Evolutionary conservation across 2,113 vertebrate genomes (phyloP).

Genomic region (Platysteira castanea): DNA sequence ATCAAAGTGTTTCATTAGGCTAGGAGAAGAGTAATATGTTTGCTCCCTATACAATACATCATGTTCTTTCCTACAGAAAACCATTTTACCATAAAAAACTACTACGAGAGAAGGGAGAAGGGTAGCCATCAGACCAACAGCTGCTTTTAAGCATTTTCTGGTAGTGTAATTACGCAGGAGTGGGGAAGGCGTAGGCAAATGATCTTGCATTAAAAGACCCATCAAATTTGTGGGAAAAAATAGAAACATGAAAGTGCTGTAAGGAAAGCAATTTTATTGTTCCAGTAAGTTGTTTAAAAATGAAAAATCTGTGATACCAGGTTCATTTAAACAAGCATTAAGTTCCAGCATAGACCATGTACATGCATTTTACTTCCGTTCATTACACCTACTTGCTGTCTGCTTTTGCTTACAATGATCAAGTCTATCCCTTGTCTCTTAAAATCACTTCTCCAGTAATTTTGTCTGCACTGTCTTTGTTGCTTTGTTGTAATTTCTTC

Average conservation of each 20-base stretch:
- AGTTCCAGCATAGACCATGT: background rate
- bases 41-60: background rate
- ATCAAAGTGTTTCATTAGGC: background rate
- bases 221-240: background rate
- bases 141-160: background rate
- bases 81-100: background rate
- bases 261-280: background rate
- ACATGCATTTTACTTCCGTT: background rate
- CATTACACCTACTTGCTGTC: background rate
- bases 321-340: background rate
- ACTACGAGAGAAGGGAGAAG: background rate
- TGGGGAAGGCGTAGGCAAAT: background rate
- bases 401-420: background rate
- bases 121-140: background rate
- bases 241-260: background rate
- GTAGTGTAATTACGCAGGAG: rapidly evolving
- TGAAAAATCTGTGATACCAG: background rate
- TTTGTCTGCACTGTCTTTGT: background rate
- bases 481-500: background rate
- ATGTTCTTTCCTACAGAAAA: background rate
- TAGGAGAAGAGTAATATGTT: background rate
- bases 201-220: background rate
- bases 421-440: background rate
- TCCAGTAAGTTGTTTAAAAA: background rate
- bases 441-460: background rate